phyloP scores from a whole-genome alignment of 2,888 invertebrate species.

The Gymnocheta viridis region DNA sequence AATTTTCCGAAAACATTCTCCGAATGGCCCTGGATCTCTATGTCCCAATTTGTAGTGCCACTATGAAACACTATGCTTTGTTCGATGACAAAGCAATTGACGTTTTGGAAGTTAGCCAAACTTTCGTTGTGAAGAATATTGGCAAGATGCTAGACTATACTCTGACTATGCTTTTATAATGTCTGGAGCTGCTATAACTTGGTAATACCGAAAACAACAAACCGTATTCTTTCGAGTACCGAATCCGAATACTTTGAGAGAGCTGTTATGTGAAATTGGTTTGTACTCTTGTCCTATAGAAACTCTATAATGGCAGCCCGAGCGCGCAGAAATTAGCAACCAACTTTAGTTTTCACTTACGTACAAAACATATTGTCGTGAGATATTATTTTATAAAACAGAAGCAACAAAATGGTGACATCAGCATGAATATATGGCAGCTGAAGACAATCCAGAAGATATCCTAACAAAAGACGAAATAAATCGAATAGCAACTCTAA shows the following conservation, averaged over 20 bases:
- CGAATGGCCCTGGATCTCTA: too few species aligned
- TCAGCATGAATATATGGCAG: neutral
- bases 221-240: constrained; percentile 21
- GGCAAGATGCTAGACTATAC: too few species aligned
- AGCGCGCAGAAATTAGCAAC: neutral
- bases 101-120: too few species aligned
- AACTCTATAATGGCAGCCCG: neutral
- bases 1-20: too few species aligned
- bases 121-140: too few species aligned
- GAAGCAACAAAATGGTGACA: neutral
- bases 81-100: too few species aligned
- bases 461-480: constrained; percentile 7
- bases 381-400: neutral
- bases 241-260: constrained; percentile 3
- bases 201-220: constrained; percentile 10
- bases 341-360: neutral
- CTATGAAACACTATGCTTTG: too few species aligned
- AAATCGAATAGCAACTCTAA: neutral
- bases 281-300: neutral
- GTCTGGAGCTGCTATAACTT: neutral
- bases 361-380: neutral
- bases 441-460: neutral
- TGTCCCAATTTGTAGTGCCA: too few species aligned
- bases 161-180: constrained; percentile 7
- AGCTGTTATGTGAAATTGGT: neutral